Conservation (phyloP, 2,888 invertebrate species). For the Catocala fraxini region DNA sequence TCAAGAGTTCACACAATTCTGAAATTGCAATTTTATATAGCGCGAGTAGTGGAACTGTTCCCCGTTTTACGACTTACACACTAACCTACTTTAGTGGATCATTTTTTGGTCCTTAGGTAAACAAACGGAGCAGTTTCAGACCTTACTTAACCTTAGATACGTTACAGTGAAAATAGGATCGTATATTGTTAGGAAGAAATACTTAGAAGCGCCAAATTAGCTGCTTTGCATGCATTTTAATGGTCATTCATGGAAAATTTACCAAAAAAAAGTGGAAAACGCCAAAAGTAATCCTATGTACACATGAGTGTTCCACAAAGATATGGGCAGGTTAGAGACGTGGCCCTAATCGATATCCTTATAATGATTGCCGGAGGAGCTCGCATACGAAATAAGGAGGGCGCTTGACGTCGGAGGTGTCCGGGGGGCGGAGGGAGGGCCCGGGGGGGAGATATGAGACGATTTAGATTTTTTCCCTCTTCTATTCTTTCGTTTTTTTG, state of each 20-base stretch:
- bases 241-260: constrained; percentile 15
- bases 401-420: constrained; percentile 84
- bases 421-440: constrained; percentile 67
- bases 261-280: constrained; percentile 37
- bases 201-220: constrained; percentile 2
- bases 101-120: constrained; percentile 5
- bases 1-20: constrained; percentile 5
- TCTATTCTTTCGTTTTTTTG: constrained; percentile 87
- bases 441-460: constrained; percentile 84
- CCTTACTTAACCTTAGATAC: not conserved
- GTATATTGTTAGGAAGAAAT: no score
- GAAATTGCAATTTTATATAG: constrained; percentile 11
- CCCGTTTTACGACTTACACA: constrained; percentile 14
- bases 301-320: constrained; percentile 79
- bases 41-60: constrained; percentile 9
- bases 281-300: constrained; percentile 71
- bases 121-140: constrained; percentile 1
- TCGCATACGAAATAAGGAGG: constrained; percentile 89
- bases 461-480: constrained; percentile 88
- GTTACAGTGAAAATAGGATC: no score
- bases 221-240: constrained; percentile 10
- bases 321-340: constrained; percentile 85
- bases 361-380: constrained; percentile 88
- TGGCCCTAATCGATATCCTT: constrained; percentile 87
- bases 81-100: constrained; percentile 16